Conservation (phyloP, 2,888 invertebrate species). For the Matsumyia berberina region DNA sequence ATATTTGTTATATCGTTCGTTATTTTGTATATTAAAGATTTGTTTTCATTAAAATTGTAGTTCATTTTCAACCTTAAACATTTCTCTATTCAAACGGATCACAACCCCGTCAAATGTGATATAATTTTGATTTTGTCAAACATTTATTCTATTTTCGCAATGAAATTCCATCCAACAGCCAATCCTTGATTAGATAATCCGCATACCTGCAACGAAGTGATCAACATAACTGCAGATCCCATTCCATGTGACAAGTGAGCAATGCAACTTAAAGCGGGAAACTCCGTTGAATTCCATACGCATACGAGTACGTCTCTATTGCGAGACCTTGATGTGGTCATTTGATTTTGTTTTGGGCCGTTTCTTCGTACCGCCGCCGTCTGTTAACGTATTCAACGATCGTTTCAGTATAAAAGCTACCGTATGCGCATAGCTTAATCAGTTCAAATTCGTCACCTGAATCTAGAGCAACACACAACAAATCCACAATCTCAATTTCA, state of each 20-base stretch:
- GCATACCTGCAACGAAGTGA: constrained; percentile 32
- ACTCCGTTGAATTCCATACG: constrained; percentile 52
- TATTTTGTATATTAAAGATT: constrained; percentile 25
- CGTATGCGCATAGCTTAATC: constrained; percentile 78
- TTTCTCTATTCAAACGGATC: no score
- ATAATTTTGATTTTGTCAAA: background rate
- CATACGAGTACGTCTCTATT: constrained; percentile 53
- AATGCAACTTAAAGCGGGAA: constrained; percentile 41
- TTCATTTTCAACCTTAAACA: background rate
- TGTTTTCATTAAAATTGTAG: background rate
- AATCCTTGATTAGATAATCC: constrained; percentile 16
- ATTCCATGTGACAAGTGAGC: constrained; percentile 25
- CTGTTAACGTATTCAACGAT: constrained; percentile 23
- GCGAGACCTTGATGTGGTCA: constrained; percentile 55
- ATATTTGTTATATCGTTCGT: constrained; percentile 9
- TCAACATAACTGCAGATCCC: constrained; percentile 46
- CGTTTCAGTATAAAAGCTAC: constrained; percentile 74
- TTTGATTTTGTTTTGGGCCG: constrained; percentile 45
- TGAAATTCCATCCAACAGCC: constrained; percentile 18
- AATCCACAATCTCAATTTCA: constrained; percentile 54
- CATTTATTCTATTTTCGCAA: constrained; percentile 19
- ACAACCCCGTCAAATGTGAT: background rate
- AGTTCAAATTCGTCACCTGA: constrained; percentile 82
- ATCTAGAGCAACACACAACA: constrained; percentile 81
- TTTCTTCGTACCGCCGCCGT: constrained; percentile 8